These are phyloP conservation scores for Miltochrista miniata DNA, from an alignment of 2,888 invertebrate genomes.

Conservation along the genomic window DNA sequence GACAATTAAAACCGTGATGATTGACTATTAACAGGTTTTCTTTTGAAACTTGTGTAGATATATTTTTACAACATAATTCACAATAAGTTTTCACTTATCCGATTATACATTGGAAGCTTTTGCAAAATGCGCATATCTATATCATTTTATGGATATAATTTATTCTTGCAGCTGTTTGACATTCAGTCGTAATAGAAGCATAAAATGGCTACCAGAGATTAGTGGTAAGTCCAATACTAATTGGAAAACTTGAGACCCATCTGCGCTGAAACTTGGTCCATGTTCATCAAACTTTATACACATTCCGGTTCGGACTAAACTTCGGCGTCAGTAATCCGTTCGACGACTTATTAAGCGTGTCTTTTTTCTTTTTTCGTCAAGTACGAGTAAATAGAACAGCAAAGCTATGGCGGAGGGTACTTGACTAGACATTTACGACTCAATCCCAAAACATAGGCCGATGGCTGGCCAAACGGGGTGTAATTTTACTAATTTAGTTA, in stretches of 20 bases:
- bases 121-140: not conserved
- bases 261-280: slow-evolving; percentile 45
- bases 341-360: slow-evolving; percentile 51
- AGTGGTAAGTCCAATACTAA: slow-evolving; percentile 44
- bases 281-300: slow-evolving; percentile 61
- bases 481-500: slow-evolving; percentile 64
- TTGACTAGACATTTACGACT: slow-evolving; percentile 81
- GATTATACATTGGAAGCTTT: not conserved
- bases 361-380: slow-evolving; percentile 58
- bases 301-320: slow-evolving; percentile 50
- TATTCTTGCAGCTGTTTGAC: slow-evolving; percentile 28
- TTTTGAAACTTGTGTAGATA: slow-evolving; percentile 5
- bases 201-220: slow-evolving; percentile 35
- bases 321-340: slow-evolving; percentile 56
- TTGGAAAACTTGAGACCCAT: slow-evolving; percentile 57
- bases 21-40: slow-evolving; percentile 49
- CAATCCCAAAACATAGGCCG: slow-evolving; percentile 76
- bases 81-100: not conserved
- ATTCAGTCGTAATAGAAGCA: slow-evolving; percentile 25
- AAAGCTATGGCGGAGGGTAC: slow-evolving; percentile 70
- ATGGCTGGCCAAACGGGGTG: slow-evolving; percentile 60
- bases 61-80: not conserved
- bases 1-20: slow-evolving; percentile 58
- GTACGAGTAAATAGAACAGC: slow-evolving; percentile 69
- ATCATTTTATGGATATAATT: slow-evolving; percentile 28